Evolutionary conservation across 2,797 vertebrate genomes (phyloP).

Genomic region (Parotocinclus haroldoi): DNA sequence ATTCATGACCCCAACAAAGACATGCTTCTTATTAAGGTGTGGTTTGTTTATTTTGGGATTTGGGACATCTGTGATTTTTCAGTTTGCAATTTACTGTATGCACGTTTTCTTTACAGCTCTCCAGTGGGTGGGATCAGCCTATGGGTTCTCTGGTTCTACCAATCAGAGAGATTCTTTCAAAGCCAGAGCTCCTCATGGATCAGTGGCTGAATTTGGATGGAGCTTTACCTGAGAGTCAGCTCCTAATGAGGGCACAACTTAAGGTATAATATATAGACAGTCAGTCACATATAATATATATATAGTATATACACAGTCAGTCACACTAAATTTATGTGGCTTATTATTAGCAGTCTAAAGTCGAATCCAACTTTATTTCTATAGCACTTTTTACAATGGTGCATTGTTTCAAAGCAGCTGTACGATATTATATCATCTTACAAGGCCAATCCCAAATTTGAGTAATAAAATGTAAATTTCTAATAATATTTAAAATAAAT

Average conservation of each 20-base stretch:
- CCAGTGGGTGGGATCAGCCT: conserved; percentile 59
- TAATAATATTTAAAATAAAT: too few relatives aligned
- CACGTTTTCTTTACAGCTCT: conserved; percentile 38
- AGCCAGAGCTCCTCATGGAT: conserved; percentile 75
- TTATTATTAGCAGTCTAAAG: too few relatives aligned
- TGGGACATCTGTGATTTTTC: background rate
- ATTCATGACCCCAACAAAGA: conserved; percentile 78
- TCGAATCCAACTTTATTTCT: too few relatives aligned
- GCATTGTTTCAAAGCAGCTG: too few relatives aligned
- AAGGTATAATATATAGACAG: conserved; percentile 63
- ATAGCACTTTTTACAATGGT: too few relatives aligned
- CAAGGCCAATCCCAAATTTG: too few relatives aligned
- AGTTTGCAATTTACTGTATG: conserved; percentile 7
- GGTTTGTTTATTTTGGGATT: background rate
- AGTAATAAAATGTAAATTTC: too few relatives aligned
- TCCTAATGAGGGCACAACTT: conserved; percentile 82
- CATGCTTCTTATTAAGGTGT: conserved; percentile 81
- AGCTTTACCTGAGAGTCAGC: conserved; percentile 66
- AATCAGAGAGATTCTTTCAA: conserved; percentile 72
- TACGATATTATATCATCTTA: too few relatives aligned
- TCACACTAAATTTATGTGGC: too few relatives aligned
- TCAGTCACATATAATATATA: too few relatives aligned
- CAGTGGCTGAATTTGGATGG: conserved; percentile 77
- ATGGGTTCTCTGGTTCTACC: conserved; percentile 79
- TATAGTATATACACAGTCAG: conserved; percentile 39